Base-by-base conservation (phyloP, 2,113 vertebrate species). In the Calonectris borealis region DNA sequence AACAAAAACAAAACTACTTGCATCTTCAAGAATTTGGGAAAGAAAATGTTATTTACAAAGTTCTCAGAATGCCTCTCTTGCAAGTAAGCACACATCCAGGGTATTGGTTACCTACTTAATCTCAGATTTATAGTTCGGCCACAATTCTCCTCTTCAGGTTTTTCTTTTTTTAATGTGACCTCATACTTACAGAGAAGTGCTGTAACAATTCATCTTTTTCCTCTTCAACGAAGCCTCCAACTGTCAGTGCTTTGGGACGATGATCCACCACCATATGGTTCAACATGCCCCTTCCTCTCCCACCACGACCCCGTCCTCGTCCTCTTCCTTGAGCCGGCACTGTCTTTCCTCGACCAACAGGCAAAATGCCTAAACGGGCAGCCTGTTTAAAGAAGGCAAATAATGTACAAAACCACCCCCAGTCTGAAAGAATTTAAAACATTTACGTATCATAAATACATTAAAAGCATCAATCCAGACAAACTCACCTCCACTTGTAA, bases 211-310 rank as follows among this genome's bases (percentile, higher is more conserved):
- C 99, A 52, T 99, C 99, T 77, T 99, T 99, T 48, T 99, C 99
- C 93, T 99, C 99, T 65, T 99, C 98, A 9, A 98, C 93, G 66
- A 99, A 99, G 61, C 99, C 99, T 60, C 99, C 95, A 27, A 99
- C 99, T 19, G 98, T 95, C 46, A 99, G 98, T 4, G 99, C 98
- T 96, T 99, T 98, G 92, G 99, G 99, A 27, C 99, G 98, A 84
- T 99, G 99, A 95, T 99, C 99, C 25, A 99, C 99, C 93, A 99
- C 98, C 99, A 99, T 99, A n/a, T 99, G 99, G 94, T 98, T 99
- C 55, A 98, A 65, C 49, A 98, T 96, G 0, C 98, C 98, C 25
- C 99, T 98, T 11, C 97, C 98, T 93, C 98, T 96, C 87, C 98
- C 97, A 29, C 99, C 99, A 10, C 99, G 98, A 57, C 99, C 99